Base-by-base conservation (phyloP, 1,140 invertebrate species). In the Eriocheir sinensis region DNA sequence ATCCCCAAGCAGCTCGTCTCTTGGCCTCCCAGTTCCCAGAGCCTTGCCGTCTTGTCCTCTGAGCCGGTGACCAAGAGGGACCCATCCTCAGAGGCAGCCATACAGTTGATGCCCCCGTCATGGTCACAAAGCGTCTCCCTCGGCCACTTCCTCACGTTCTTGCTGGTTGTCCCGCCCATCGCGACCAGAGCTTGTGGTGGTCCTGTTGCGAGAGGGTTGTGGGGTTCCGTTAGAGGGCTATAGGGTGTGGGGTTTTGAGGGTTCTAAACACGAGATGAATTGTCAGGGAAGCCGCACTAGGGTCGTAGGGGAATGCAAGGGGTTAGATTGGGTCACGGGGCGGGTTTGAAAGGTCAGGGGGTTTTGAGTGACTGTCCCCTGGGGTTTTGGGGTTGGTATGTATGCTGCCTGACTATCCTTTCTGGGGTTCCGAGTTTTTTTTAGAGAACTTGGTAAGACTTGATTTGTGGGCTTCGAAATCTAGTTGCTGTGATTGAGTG, bases 11-110 rank as follows among this genome's bases (percentile, higher is more conserved):
- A 97, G 95, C 97, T 97, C 93, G 96, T 97, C 9, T 96, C 95
- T 27, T 96, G 96, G 1, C 97, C 97, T 93, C 96, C 96, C 8
- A 97, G 97, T 60, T 96, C 96, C 97, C 97, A 97, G 21, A 97
- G 95, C 9, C 97, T 94, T 0, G 96, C 96, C 2, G 97, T 97
- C 93, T 96, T 96, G 95, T 97, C 97, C 93, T 97, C 97, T 53
- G 97, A 96, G 6, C 97, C 97, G 8, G 97, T 97, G 0, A 97
- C 97, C 83, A 97, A 95, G 4, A 97, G 96, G 3, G 97, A 97
- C 3, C 96, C 96, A 94, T 97, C 97, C 92, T 97, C 97, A 94
- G 97, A 97, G 3, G 97, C 95, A 0, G 96, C 97, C 96, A 97
- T 97, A 95, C 97, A 97, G 90, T 97, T 97, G 90, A 97, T 97